phyloP scores from a whole-genome alignment of 2,113 vertebrate genomes.

The Prolemur simus region DNA sequence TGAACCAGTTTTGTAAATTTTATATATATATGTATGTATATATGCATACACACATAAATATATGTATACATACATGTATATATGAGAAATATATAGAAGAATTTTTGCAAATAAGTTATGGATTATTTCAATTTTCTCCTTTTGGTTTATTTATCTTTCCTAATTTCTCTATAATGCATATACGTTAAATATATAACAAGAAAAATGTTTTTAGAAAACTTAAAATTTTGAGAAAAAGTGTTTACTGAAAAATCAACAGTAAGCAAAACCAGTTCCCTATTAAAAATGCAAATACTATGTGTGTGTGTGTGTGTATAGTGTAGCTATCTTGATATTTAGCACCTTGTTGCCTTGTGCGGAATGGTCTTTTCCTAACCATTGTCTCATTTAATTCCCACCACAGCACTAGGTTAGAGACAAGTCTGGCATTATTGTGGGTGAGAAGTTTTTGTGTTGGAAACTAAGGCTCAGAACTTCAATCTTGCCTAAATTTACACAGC shows the following conservation, averaged over 20 bases:
- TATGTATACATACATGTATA: neutral
- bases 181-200: neutral
- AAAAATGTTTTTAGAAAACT: slow-evolving; percentile 50
- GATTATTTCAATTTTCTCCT: slow-evolving; percentile 23
- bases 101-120: slow-evolving; percentile 27
- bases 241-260: neutral
- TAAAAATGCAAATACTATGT: neutral
- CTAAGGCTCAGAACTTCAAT: neutral
- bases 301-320: neutral
- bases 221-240: slow-evolving; percentile 17
- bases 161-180: neutral
- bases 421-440: neutral
- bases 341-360: neutral
- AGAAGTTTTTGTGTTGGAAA: neutral
- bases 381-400: neutral
- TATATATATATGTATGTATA: neutral
- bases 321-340: neutral
- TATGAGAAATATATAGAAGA: neutral
- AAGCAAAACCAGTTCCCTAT: neutral
- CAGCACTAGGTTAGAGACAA: neutral
- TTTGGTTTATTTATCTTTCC: neutral
- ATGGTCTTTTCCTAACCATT: neutral
- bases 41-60: neutral
- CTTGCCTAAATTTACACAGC: neutral
- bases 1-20: neutral